Base-by-base conservation (phyloP, 1,140 invertebrate genomes). In the Drosophila sproati region DNA sequence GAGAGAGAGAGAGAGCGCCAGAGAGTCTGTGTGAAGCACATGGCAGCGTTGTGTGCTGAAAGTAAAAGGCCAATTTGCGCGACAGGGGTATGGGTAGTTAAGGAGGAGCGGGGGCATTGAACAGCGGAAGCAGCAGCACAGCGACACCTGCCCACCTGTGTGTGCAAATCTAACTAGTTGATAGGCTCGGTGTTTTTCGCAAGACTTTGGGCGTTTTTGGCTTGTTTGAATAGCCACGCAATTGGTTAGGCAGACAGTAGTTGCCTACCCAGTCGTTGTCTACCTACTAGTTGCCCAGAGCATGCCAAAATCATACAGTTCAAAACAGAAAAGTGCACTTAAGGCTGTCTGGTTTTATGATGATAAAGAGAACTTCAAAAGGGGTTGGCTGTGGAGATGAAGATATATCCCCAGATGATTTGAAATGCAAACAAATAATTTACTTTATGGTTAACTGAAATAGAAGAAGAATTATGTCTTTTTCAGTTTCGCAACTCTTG, bases 41-140 rank as follows among this genome's bases (percentile, higher is more conserved):
- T 71, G 54, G 73, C 69, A 41, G 61, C 56, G 10, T 68, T 59
- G 62, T 52, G 56, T 62, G 71, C 67, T 87, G 83, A 88, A 88
- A 88, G 83, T 88, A 88, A 88, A 88, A 88, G 83, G 85, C 82
- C 57, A 76, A 43, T 54, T 47, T 56, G 69, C 47, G 20, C 60
- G 4, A 54, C 39, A 34, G 39, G 51, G 41, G 43, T 32, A 50
- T 41, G 4, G 4, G n/a, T 12, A 12, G 12, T 12, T 12, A 12
- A 12, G n/a, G 45, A 12, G n/a, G 20, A 32, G 20, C 2, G 34
- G 2, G 6, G 32, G 35, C 7, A 50, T 12, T 4, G 45, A n/a
- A 20, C 12, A 45, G 32, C 29, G 5, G 35, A 7, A 32, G 10
- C 34, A 63, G 31, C 37, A 35, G 52, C 47, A 31, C 28, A 47